Conservation (phyloP, 2,888 invertebrate genomes). For the Drosophila falleni region DNA sequence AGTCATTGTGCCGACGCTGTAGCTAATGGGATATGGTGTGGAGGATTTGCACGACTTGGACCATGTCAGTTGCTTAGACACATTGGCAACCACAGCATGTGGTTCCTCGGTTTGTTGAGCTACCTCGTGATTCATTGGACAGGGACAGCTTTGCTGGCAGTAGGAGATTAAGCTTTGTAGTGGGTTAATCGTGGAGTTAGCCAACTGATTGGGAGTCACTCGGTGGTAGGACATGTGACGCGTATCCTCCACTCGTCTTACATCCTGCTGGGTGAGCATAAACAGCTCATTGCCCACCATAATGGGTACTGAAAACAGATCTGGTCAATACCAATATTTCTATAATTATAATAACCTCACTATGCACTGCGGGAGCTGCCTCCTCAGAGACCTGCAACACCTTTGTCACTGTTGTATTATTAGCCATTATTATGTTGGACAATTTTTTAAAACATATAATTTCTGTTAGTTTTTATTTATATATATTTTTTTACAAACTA, state of each 20-base stretch:
- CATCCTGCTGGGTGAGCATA: slow-evolving; percentile 81
- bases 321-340: neutral
- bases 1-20: slow-evolving; percentile 69
- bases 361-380: slow-evolving; percentile 68
- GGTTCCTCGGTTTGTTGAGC: neutral
- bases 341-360: slow-evolving; percentile 49
- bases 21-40: slow-evolving; percentile 58
- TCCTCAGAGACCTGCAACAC: slow-evolving; percentile 78
- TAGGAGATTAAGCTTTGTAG: slow-evolving; percentile 7
- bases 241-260: slow-evolving; percentile 78
- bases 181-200: neutral
- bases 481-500: neutral
- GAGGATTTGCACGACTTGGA: slow-evolving; percentile 40
- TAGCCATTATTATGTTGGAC: slow-evolving; percentile 30
- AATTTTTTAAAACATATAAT: slow-evolving; percentile 15
- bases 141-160: neutral
- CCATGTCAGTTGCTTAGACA: slow-evolving; percentile 70
- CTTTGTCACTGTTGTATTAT: slow-evolving; percentile 30
- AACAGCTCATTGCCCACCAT: slow-evolving; percentile 75
- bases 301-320: slow-evolving; percentile 71
- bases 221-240: slow-evolving; percentile 69
- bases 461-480: neutral
- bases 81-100: slow-evolving; percentile 20
- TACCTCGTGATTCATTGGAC: too few relatives aligned
- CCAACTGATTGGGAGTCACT: slow-evolving; percentile 43